phyloP scores from a whole-genome alignment of 2,888 invertebrate species.

The Tetranychus piercei region DNA sequence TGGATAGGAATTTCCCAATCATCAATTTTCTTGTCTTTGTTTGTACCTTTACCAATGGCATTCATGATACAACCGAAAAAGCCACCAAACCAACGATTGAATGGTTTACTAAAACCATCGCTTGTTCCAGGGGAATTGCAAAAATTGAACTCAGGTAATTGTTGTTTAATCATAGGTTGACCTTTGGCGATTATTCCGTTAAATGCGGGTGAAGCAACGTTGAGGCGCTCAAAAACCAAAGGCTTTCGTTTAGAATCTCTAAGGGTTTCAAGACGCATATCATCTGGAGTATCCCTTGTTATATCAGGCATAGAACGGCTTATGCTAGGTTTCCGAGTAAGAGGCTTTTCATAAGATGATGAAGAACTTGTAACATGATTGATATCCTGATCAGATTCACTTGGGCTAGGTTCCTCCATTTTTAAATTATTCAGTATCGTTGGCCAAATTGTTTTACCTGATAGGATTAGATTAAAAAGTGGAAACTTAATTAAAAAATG shows the following conservation, averaged over 20 bases:
- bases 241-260: not conserved
- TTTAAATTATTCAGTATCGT: not conserved
- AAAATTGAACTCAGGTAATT: not conserved
- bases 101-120: slow-evolving; percentile 7
- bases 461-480: no score
- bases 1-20: slow-evolving; percentile 93
- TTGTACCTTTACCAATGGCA: slow-evolving; percentile 55
- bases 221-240: not conserved
- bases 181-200: not conserved
- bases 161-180: not conserved
- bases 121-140: slow-evolving; percentile 11
- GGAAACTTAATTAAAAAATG: no score
- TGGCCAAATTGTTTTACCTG: no score
- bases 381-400: not conserved
- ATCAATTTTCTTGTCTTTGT: slow-evolving; percentile 39
- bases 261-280: not conserved
- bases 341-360: not conserved
- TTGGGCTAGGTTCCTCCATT: not conserved
- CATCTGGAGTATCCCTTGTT: not conserved
- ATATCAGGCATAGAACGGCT: slow-evolving; percentile 4
- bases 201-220: not conserved
- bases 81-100: slow-evolving; percentile 52
- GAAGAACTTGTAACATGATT: not conserved
- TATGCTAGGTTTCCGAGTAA: not conserved
- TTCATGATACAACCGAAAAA: slow-evolving; percentile 69